Conservation (phyloP, 2,113 vertebrate genomes). For the Serilophus lunatus region DNA sequence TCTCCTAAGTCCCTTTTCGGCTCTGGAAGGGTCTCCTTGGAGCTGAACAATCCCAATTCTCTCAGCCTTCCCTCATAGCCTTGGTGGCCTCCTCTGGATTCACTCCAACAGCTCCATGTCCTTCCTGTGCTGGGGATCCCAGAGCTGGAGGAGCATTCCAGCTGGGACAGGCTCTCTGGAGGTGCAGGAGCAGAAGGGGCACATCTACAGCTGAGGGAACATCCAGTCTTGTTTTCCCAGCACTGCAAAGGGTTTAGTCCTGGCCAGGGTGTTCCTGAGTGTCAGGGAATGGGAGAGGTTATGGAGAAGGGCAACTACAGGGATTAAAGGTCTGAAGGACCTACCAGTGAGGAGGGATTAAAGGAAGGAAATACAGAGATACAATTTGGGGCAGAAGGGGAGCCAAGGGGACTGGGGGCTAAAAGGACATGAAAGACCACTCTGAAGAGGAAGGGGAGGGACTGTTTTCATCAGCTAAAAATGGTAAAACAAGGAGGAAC, state of each 20-base stretch:
- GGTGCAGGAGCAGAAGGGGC: not conserved
- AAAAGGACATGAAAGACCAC: conserved; percentile 18
- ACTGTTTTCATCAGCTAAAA: conserved; percentile 15
- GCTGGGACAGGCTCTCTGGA: not conserved
- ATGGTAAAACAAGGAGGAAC: conserved; percentile 29
- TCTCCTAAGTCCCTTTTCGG: not conserved
- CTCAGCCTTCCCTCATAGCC: not conserved
- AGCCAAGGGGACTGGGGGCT: not conserved
- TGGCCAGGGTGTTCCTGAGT: not conserved
- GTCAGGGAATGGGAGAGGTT: not conserved
- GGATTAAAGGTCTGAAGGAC: conserved; percentile 39
- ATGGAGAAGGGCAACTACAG: not conserved
- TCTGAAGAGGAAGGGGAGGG: conserved; percentile 1
- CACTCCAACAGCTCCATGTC: not conserved
- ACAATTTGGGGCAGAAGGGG: conserved; percentile 6
- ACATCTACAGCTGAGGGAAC: not conserved
- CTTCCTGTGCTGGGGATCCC: not conserved
- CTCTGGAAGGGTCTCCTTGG: not conserved
- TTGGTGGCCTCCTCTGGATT: not conserved
- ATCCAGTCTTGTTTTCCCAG: conserved; percentile 17
- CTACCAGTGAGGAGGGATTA: conserved; percentile 30
- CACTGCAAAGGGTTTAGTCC: not conserved
- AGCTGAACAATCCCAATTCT: not conserved
- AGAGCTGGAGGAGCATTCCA: not conserved
- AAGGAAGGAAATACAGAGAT: conserved; percentile 36